Base-by-base conservation (phyloP, 2,797 vertebrate genomes). In the Galaxias olidus region DNA sequence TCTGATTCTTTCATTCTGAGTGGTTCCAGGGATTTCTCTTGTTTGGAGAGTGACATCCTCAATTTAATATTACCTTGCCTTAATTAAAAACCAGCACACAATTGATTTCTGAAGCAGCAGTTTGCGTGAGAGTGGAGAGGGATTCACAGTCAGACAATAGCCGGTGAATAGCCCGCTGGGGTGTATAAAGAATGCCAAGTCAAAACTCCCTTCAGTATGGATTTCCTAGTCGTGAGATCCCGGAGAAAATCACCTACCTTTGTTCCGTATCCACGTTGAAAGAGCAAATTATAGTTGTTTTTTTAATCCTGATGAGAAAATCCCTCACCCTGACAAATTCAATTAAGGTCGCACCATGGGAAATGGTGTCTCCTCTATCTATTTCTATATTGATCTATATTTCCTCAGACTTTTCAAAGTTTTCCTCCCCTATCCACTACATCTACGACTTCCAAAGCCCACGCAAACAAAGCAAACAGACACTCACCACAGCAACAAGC, bases 191-290 rank as follows among this genome's bases (percentile, higher is more conserved):
- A 52, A 63, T 59, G 43, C 42, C 2, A 44, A 50, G 48, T 65
- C n/a, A 59, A 51, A 41, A 45, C 43, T 65, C 15, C 42, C 65
- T 71, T 54, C 48, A 54, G 48, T 60, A 41, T 50, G 9, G 58
- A 60, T 65, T 54, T 58, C 20, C 15, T 12, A 50, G 58, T 46
- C 45, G 42, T 18, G 6, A 60, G 58, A 60, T 14, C 20, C n/a
- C 11, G 30, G 44, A 42, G 62, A 52, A 71, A 71, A 71, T 65
- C 60, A 49, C 62, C 62, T 54, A 65, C 62, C 57, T 60, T 58
- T 55, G 62, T 52, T 40, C 44, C 55, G 42, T 7, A 63, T 42
- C 50, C 13, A 10, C 50, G 44, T 59, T 41, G 20, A 65, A 65
- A 65, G 43, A 65, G 55, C 47, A 54, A 49, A 65, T 44, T 62